Evolutionary conservation across 2,113 vertebrate species (phyloP), one percentile per base, ranked within the genome.

Genomic region (Semnornis frantzii): DNA sequence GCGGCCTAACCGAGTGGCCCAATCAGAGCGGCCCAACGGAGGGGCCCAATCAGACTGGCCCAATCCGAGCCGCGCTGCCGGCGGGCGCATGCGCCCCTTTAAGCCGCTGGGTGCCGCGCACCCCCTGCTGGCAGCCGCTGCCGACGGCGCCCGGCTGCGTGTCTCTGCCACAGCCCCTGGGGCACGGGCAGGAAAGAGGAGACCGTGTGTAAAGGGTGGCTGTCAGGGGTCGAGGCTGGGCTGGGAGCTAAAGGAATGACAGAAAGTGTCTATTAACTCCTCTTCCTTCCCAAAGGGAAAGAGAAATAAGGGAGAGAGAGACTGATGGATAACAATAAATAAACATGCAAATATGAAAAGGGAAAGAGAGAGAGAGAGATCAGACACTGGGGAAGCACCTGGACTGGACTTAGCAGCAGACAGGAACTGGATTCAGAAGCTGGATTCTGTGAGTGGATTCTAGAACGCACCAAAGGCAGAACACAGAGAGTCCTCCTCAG

Each of bases 71-170:
- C 27, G 55, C 15, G 28, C 55, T 17, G 37, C n/a, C 46, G 24
- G 60, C 10, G 2, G 14, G 21, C 52, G 27, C 25, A 4, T 63
- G 83, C 59, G 65, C 5, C 3, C 4, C 5, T 5, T 6, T 27
- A 11, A 52, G n/a, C 7, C 4, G n/a, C 30, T 7, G 5, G 7
- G 8, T 9, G 24, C 62, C 14, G 23, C 13, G 6, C 13, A 3
- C 21, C 2, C 1, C 0, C 2, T 0, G 3, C 4, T 5, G 20
- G 10, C 25, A 5, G 52, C 52, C 13, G 52, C 25, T 15, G 52
- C 14, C 12, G 15, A 17, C 44, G 15, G 44, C 44, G 16, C 6
- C 44, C 16, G 15, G 42, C 42, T 44, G 42, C 14, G 14, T 44
- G 42, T 15, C 42, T 44, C 42, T 15, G 42, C 4, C 42, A 44